Base-by-base conservation (phyloP, 2,888 invertebrate species). In the Drosophila borborema region DNA sequence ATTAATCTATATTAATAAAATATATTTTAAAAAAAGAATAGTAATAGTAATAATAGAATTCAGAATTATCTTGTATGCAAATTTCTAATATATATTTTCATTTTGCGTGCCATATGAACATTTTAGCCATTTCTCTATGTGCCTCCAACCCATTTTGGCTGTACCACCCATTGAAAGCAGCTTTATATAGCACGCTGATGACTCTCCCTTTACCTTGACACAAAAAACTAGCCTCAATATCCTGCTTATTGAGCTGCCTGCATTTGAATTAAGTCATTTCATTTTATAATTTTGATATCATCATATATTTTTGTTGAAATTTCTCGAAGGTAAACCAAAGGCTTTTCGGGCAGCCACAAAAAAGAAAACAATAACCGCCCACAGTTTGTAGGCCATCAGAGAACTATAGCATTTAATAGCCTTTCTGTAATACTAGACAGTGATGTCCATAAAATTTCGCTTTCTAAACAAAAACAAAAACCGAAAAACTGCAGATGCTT, bases 281-380 rank as follows among this genome's bases (percentile, higher is more conserved):
- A 62, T 56, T 40, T 56, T 38, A 20, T 23, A 40, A 16, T 40
- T 45, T 69, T 49, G 54, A 70, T 86, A 72, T 78, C 75, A 60
- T 68, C 87, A 84, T 78, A 38, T 64, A 34, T 61, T 74, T 62
- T 51, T 34, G 28, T 18, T 28, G 28, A 55, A 53, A 54, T 63
- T 38, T 72, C 36, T 16, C 23, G 16, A 64, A 62, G 48, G 40
- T 73, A 67, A 69, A 40, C 60, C 58, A 45, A 28, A 43, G 53
- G 40, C 70, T 61, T 70, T 70, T 40, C 4, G 59, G 60, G 38
- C 49, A 69, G 77, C 86, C 83, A 73, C 78, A 82, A 65, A 72
- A 54, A 66, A 71, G 70, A 71, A 74, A 74, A 85, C 81, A 88
- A 82, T 70, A 82, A 78, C 72, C 80, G 82, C 83, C 88, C 82